Base-by-base conservation (phyloP, 2,797 vertebrate species). In the Sciurus carolinensis region DNA sequence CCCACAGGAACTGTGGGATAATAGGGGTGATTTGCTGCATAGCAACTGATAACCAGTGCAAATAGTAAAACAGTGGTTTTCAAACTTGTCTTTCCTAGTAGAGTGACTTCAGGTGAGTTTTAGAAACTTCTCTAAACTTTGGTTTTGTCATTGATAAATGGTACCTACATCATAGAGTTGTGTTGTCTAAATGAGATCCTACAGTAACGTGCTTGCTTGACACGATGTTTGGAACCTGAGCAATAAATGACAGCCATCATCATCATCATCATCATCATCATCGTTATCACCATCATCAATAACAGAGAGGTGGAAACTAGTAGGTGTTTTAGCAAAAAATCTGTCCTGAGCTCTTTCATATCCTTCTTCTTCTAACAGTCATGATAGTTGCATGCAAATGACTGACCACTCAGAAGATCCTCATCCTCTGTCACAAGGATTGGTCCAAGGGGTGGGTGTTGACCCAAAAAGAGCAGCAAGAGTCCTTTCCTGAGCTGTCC, bases 401-500 rank as follows among this genome's bases (percentile, higher is more conserved):
- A 73, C 73, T 44, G 71, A 39, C n/a, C 91, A 89, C 22, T 79
- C 75, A 89, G 57, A 83, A 39, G 33, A 80, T 28, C 30, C 2
- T 13, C 20, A 39, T 81, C 66, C 26, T 84, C 26, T 69, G 85
- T 64, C 20, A 42, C 36, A 9, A 81, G 18, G n/a, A 88, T 36
- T 89, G 28, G n/a, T 57, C 79, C 44, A 47, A 77, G 64, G 67
- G 62, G 33, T 13, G 42, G 3, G 11, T 33, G 9, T 72, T 87
- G 44, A 92, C 39, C 30, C 44, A 26, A 44, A 47, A 90, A 75
- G 76, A 85, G n/a, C 33, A 79, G 44, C 36, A 26, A 77, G 28
- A 85, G 13, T 33, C 4, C n/a, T 92, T 94, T 67, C 30, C 57
- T 42, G 44, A 90, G 87, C 79, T 91, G 95, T 50, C 28, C 57